These are phyloP conservation scores for Elanoides forficatus DNA, from an alignment of 2,113 vertebrate genomes.

Conservation along the genomic window DNA sequence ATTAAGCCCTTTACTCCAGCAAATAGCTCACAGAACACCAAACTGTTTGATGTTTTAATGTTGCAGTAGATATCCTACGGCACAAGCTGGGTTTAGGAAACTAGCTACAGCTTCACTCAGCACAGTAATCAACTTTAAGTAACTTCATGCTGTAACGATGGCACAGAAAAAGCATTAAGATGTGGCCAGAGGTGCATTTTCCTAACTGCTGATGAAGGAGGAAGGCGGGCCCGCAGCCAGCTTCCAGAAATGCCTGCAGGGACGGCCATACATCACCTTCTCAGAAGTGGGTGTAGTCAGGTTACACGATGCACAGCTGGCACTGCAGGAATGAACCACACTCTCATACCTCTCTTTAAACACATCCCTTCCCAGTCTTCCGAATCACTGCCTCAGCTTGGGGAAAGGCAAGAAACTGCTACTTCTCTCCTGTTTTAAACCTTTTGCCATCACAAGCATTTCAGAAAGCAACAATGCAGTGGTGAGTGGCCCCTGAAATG, in stretches of 20 bases:
- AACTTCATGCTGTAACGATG: not conserved
- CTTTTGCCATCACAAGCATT: rapidly evolving
- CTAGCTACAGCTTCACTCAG: not conserved
- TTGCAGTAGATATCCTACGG: not conserved
- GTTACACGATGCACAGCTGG: not conserved
- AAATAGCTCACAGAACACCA: constrained; percentile 42
- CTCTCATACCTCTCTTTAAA: not conserved
- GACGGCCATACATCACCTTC: not conserved
- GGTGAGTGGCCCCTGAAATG: not conserved
- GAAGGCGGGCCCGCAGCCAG: not conserved
- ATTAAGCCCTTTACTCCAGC: constrained; percentile 6
- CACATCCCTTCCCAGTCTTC: not conserved
- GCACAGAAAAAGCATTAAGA: not conserved
- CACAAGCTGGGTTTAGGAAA: not conserved
- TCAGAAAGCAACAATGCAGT: not conserved
- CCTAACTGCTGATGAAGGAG: not conserved
- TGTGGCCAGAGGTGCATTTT: not conserved
- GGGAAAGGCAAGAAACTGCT: not conserved
- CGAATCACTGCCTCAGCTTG: not conserved
- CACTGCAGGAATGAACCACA: not conserved
- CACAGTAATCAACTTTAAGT: constrained; percentile 5
- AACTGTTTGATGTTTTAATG: constrained; percentile 35
- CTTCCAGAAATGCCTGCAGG: not conserved
- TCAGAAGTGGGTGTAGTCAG: not conserved
- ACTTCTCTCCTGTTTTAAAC: not conserved